These are phyloP conservation scores for Brachionus plicatilis DNA, from an alignment of 1,140 invertebrate genomes.

Conservation along the genomic window DNA sequence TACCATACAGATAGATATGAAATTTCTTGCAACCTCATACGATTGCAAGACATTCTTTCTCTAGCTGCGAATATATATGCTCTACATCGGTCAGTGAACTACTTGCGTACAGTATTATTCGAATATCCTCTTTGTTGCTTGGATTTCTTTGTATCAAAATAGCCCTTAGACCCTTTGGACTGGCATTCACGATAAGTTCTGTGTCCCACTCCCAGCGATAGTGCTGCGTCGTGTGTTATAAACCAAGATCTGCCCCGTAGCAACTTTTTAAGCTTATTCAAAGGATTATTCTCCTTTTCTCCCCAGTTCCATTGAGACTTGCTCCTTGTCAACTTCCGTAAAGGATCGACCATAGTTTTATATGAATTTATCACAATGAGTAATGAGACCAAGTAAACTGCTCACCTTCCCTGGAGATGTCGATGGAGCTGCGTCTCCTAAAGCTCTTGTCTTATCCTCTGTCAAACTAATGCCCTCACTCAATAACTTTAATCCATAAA, in stretches of 20 bases:
- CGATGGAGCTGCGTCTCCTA: too few species aligned
- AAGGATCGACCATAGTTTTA: not conserved
- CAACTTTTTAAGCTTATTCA: not conserved
- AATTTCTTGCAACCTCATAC: not conserved
- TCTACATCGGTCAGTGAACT: too few species aligned
- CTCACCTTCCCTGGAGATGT: too few species aligned
- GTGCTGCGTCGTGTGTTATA: too few species aligned
- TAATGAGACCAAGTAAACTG: not conserved
- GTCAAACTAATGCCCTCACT: too few species aligned
- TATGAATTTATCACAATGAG: not conserved
- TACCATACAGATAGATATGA: not conserved
- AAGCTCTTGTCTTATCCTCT: too few species aligned
- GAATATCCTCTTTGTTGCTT: not conserved
- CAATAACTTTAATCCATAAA: too few species aligned
- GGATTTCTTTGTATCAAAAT: not conserved
- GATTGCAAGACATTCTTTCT: slow-evolving; percentile 45
- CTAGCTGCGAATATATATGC: slow-evolving; percentile 45
- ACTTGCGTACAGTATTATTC: not conserved
- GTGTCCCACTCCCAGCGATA: too few species aligned
- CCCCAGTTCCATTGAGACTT: not conserved
- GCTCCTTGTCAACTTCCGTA: not conserved
- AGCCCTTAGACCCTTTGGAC: not conserved
- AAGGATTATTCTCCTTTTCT: not conserved
- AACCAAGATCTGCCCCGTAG: not conserved
- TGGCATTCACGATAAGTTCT: not conserved